These are phyloP conservation scores for Vanessa atalanta DNA, from an alignment of 1,140 invertebrate species.

Conservation along the genomic window DNA sequence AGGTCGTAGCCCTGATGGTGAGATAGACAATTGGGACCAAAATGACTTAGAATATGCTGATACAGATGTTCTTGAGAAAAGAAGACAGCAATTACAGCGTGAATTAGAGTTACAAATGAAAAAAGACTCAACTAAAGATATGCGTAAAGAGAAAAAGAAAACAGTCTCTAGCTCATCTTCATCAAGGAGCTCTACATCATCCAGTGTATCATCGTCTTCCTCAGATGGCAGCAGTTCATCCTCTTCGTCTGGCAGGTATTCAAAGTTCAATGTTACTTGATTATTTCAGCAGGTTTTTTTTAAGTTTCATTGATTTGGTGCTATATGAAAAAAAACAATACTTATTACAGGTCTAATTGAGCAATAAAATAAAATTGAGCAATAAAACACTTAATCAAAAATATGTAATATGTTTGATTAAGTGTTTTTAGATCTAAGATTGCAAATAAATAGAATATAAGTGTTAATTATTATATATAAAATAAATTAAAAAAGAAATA, in stretches of 20 bases:
- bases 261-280: not conserved
- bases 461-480: no score
- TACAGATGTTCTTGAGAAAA: conserved; percentile 89
- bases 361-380: no score
- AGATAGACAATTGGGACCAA: conserved; percentile 89
- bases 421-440: no score
- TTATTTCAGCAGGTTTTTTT: no score
- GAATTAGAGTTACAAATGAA: conserved; percentile 89
- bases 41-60: conserved; percentile 91
- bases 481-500: no score
- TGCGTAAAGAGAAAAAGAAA: conserved; percentile 85
- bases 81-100: conserved; percentile 87
- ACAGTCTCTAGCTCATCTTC: conserved; percentile 85
- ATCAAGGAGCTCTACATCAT: conserved; percentile 84
- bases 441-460: no score
- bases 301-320: no score
- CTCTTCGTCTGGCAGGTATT: conserved; percentile 79
- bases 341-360: no score
- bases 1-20: conserved; percentile 83
- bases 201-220: conserved; percentile 83
- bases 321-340: no score
- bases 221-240: conserved; percentile 83
- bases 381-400: no score
- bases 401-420: no score
- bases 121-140: conserved; percentile 82